Conservation (phyloP, 2,797 vertebrate genomes). For the Pipistrellus pipistrellus region DNA sequence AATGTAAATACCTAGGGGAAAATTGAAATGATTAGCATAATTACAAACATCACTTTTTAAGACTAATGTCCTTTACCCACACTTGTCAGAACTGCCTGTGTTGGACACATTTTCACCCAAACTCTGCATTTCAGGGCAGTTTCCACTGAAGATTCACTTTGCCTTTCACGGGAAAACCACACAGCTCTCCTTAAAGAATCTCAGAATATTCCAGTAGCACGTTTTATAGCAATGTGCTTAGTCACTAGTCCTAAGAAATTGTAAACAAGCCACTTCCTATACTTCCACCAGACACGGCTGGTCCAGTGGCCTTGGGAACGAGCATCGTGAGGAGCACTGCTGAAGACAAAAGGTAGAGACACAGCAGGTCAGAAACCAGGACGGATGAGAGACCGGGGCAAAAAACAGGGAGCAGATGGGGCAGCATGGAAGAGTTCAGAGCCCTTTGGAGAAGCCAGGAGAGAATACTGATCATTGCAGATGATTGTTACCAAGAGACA, state of each 20-base stretch:
- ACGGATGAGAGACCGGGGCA: neutral
- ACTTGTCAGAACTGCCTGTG: neutral
- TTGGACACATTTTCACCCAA: neutral
- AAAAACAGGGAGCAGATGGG: neutral
- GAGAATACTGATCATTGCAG: neutral
- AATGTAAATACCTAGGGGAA: slow-evolving; percentile 14
- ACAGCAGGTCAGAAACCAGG: rapidly evolving
- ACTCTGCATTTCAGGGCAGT: neutral
- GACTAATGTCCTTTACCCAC: neutral
- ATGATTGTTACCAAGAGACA: neutral
- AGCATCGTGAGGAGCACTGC: neutral
- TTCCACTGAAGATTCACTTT: slow-evolving; percentile 14
- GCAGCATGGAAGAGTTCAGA: neutral
- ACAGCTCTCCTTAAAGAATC: neutral
- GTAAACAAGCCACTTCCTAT: neutral
- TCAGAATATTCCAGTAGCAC: neutral
- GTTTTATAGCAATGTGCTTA: neutral
- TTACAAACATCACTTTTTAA: neutral
- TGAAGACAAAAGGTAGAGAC: neutral
- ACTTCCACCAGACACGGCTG: neutral
- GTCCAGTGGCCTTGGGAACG: neutral
- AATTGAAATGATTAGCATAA: neutral
- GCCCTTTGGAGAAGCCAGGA: neutral
- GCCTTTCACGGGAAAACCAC: slow-evolving; percentile 32
- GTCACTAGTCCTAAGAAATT: neutral